Evolutionary conservation across 2,888 invertebrate genomes (phyloP).

Genomic region (Oxycera nigricornis): DNA sequence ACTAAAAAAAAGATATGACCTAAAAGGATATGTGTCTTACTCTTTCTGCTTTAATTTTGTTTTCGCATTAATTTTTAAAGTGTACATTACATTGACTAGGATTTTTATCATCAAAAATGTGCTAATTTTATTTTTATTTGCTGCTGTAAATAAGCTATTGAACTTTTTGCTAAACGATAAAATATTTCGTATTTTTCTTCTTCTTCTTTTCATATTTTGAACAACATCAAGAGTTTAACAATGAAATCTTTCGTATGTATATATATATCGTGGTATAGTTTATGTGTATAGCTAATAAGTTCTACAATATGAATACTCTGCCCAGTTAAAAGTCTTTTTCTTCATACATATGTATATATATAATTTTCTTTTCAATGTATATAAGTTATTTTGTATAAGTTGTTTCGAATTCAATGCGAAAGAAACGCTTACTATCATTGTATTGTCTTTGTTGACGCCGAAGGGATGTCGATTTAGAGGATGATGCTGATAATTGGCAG

Average conservation of each 20-base stretch:
- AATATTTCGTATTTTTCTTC: not conserved
- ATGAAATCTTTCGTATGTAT: conserved; percentile 3
- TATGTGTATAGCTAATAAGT: conserved; percentile 14
- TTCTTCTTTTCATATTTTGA: conserved; percentile 12
- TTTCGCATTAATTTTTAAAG: not conserved
- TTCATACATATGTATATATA: conserved; percentile 18
- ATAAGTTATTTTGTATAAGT: not conserved
- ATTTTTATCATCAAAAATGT: conserved; percentile 9
- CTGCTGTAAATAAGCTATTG: not conserved
- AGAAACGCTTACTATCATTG: conserved; percentile 6
- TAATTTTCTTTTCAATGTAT: conserved; percentile 12
- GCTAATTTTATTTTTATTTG: not conserved
- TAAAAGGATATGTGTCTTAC: conserved; percentile 17
- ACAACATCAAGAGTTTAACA: conserved; percentile 40
- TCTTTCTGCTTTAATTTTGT: not conserved
- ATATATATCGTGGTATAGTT: conserved; percentile 11
- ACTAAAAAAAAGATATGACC: not conserved
- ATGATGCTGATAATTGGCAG: not conserved
- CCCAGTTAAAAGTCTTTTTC: conserved; percentile 14
- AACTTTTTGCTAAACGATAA: not conserved
- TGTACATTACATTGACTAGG: not conserved
- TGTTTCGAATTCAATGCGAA: not conserved
- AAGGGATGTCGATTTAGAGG: not conserved
- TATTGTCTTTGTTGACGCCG: conserved; percentile 5
- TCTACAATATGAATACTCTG: conserved; percentile 33